Evolutionary conservation across 2,113 vertebrate genomes (phyloP).

Genomic region (human (Homo sapiens)): DNA sequence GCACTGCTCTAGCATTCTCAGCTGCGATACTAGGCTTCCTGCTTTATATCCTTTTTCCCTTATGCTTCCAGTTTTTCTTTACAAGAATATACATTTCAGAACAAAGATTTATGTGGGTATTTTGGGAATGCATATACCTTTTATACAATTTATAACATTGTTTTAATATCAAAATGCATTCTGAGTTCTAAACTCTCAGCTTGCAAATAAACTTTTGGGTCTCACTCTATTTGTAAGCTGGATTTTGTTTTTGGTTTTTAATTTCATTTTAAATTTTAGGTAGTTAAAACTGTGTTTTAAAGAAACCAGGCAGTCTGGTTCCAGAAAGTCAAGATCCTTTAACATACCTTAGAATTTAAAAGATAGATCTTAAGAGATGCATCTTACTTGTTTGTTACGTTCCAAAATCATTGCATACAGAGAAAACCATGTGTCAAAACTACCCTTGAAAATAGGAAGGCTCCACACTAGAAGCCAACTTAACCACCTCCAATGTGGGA

Average conservation of each 20-base stretch:
- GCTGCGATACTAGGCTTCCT: not conserved
- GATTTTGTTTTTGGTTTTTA: not conserved
- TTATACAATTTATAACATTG: constrained; percentile 3
- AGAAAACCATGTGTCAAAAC: not conserved
- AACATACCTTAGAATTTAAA: constrained; percentile 27
- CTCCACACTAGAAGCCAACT: rapidly evolving
- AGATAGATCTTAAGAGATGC: not conserved
- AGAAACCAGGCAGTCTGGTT: not conserved
- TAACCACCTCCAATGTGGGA: not conserved
- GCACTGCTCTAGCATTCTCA: rapidly evolving
- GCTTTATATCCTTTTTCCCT: too few species aligned
- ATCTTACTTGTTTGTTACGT: not conserved
- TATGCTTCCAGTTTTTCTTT: not conserved
- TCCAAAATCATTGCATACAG: not conserved
- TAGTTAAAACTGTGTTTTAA: not conserved
- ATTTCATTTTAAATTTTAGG: constrained; percentile 45
- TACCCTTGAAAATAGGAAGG: not conserved
- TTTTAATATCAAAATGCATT: constrained; percentile 37
- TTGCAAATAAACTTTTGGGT: constrained; percentile 9
- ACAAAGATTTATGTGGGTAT: not conserved
- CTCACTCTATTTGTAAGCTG: constrained; percentile 2
- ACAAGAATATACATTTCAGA: not conserved
- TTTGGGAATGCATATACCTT: constrained; percentile 20
- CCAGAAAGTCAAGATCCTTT: constrained; percentile 8
- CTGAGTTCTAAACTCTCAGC: constrained; percentile 23